Evolutionary conservation across 2,113 vertebrate species (phyloP).

Genomic region (Caloenas nicobarica): DNA sequence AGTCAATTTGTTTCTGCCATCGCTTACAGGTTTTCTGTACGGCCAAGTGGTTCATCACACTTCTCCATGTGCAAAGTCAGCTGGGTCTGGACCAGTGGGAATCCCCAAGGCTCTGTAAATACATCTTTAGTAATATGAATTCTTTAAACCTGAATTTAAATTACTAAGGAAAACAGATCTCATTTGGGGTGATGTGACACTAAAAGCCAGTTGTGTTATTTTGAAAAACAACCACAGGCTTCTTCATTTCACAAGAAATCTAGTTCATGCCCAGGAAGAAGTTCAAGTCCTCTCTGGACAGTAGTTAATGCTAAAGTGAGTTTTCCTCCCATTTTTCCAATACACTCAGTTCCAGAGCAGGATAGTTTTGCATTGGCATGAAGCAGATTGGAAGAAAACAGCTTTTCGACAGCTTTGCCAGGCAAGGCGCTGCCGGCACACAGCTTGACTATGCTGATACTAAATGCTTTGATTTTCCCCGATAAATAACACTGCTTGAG

Average conservation of each 20-base stretch:
- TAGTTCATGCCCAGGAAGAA: background rate
- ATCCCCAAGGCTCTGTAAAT: background rate
- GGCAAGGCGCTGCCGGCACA: background rate
- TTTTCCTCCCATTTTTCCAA: background rate
- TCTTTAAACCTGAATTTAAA: background rate
- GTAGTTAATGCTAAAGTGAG: background rate
- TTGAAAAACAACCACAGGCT: background rate
- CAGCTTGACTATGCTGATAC: background rate
- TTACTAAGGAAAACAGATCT: background rate
- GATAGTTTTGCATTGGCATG: background rate
- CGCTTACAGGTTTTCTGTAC: background rate
- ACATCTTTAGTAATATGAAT: background rate
- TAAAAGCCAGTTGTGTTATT: background rate
- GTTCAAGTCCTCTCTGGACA: background rate
- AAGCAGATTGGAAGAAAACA: background rate
- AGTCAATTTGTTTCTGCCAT: background rate
- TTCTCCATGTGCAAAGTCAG: background rate
- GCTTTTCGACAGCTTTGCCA: background rate
- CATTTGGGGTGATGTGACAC: background rate
- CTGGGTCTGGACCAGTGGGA: background rate
- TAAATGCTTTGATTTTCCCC: slow-evolving; percentile 6
- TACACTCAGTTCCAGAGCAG: background rate
- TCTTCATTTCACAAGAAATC: background rate
- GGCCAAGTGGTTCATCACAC: background rate
- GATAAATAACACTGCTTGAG: background rate